Percentiles rank a stretch among this genome's conserved stretches.
Evolutionary conservation across 2,113 vertebrate genomes (phyloP).

Genomic region (Aptenodytes patagonicus): DNA sequence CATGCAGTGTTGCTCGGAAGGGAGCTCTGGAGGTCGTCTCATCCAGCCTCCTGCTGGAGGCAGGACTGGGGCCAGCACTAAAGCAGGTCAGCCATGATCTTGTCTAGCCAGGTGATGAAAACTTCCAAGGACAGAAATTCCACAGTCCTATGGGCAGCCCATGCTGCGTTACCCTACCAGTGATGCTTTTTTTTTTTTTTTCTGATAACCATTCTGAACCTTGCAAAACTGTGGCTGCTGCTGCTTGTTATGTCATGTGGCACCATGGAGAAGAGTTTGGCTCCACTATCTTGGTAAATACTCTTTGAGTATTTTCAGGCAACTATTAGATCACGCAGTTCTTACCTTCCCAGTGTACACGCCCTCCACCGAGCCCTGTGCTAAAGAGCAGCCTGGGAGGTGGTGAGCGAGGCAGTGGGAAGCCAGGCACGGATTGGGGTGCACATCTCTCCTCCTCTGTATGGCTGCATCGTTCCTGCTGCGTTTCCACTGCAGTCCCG

Average conservation of each 20-base stretch:
- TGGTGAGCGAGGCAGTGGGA: not conserved
- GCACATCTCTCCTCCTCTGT: not conserved
- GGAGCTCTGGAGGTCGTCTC: not conserved
- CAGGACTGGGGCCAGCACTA: not conserved
- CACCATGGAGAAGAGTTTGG: not conserved
- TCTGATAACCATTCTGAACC: not conserved
- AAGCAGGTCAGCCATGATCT: not conserved
- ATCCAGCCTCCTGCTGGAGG: not conserved
- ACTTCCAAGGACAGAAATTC: not conserved
- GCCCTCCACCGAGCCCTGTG: not conserved
- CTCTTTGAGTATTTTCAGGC: not conserved
- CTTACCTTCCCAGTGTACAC: fast-evolving
- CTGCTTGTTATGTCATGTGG: not conserved
- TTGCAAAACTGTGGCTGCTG: not conserved
- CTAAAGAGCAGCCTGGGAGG: not conserved
- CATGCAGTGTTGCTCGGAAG: not conserved
- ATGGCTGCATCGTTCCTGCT: not conserved
- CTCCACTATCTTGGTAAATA: not conserved
- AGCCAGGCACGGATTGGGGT: not conserved
- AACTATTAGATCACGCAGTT: not conserved
- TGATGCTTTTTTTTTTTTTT: not conserved
- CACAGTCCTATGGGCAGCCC: not conserved
- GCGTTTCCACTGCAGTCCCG: fast-evolving
- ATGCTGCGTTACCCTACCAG: not conserved
- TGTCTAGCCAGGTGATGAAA: not conserved